These are phyloP conservation scores for Engystomops pustulosus DNA, from an alignment of 2,113 vertebrate species.

Conservation along the genomic window DNA sequence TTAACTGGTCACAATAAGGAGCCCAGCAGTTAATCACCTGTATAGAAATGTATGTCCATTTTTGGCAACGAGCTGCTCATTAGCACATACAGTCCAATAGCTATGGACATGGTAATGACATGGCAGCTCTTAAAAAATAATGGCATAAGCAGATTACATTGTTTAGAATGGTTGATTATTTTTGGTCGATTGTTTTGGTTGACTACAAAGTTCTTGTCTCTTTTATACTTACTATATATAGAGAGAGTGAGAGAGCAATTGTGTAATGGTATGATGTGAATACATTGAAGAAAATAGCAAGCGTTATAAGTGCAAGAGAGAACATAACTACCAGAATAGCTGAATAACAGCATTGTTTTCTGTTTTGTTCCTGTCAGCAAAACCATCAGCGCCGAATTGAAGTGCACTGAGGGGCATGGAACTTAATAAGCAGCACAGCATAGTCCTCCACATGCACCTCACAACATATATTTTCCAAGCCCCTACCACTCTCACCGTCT, in stretches of 20 bases:
- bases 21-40: too few species aligned
- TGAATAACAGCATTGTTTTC: constrained; percentile 28
- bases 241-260: not conserved
- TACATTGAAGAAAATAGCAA: not conserved
- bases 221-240: not conserved
- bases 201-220: not conserved
- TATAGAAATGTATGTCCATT: too few species aligned
- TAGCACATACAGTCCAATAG: too few species aligned
- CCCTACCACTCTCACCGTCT: constrained; percentile 11
- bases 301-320: constrained; percentile 12
- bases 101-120: too few species aligned
- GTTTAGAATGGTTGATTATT: not conserved
- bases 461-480: constrained; percentile 36
- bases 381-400: constrained; percentile 23
- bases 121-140: not conserved
- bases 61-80: too few species aligned
- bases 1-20: too few species aligned
- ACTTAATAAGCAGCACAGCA: constrained; percentile 37
- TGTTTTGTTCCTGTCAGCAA: constrained; percentile 23
- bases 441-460: constrained; percentile 33
- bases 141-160: not conserved
- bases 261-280: not conserved
- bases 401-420: constrained; percentile 35
- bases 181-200: not conserved
- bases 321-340: not conserved